phyloP scores from a whole-genome alignment of 2,888 invertebrate genomes.

The Tipula unca region DNA sequence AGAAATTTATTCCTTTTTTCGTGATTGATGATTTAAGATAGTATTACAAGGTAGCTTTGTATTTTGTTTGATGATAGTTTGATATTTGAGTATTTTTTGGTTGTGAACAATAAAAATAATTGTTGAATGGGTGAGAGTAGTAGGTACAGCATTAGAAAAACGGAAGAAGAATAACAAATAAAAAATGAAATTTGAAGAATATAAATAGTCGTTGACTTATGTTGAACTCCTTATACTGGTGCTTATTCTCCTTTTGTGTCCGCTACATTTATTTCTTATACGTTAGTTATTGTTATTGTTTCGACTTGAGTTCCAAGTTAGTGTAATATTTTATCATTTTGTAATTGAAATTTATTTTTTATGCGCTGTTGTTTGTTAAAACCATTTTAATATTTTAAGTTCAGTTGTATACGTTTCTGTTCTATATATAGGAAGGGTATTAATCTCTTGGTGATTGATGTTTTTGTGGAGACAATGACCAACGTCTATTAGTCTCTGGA shows the following conservation, averaged over 20 bases:
- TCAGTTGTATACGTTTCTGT: not conserved
- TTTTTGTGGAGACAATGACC: not conserved
- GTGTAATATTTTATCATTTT: not conserved
- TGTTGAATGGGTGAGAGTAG: not conserved
- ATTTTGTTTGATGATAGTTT: constrained; percentile 8
- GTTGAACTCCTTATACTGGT: not conserved
- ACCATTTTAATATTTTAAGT: not conserved
- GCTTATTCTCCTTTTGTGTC: not conserved
- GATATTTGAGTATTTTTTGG: not conserved
- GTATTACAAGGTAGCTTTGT: not conserved
- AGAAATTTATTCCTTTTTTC: not conserved
- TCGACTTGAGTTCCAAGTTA: not conserved
- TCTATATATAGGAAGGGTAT: not conserved
- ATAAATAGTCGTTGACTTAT: not conserved
- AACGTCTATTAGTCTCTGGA: too few species aligned
- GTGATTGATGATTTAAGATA: constrained; percentile 8
- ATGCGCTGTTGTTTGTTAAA: not conserved
- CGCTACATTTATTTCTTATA: not conserved
- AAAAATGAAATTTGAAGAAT: constrained; percentile 9
- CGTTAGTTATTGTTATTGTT: too few species aligned
- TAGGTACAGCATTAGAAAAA: not conserved
- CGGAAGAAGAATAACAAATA: not conserved
- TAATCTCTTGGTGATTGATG: not conserved
- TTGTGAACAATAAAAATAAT: not conserved
- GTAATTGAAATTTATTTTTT: not conserved